phyloP scores from a whole-genome alignment of 2,113 vertebrate genomes.

The Vulpes lagopus region DNA sequence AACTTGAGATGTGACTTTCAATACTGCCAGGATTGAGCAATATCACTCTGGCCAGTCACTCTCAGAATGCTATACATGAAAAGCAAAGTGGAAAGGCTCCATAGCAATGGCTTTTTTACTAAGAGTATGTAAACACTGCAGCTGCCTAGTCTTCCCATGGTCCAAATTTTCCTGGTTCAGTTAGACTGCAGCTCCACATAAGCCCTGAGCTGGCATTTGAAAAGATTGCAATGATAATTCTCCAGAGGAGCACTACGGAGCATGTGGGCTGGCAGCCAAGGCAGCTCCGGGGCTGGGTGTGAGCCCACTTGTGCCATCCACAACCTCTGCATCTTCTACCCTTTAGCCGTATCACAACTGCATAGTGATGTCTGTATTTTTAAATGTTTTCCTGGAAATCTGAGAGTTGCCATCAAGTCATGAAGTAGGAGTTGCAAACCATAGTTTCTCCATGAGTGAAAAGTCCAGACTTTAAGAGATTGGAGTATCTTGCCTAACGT shows the following conservation, averaged over 20 bases:
- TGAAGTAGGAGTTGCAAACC: neutral
- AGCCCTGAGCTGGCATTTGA: neutral
- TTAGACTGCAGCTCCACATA: neutral
- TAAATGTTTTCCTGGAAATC: neutral
- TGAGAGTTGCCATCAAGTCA: neutral
- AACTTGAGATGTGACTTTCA: constrained; percentile 27
- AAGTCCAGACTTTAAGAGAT: neutral
- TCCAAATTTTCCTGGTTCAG: neutral
- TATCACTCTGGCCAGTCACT: neutral
- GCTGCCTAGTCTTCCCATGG: neutral
- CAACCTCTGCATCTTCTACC: too few species aligned
- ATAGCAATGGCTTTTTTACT: neutral
- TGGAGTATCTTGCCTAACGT: neutral
- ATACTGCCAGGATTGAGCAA: neutral
- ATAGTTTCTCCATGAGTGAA: neutral
- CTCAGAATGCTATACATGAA: neutral
- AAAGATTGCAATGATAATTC: neutral
- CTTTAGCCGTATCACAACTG: neutral
- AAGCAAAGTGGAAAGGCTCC: constrained; percentile 15
- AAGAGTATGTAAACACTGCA: neutral
- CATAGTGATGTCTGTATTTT: neutral
- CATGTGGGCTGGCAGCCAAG: too few species aligned
- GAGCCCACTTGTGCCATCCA: neutral
- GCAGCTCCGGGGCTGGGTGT: neutral
- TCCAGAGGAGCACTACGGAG: neutral